phyloP scores from a whole-genome alignment of 2,113 vertebrate species.

The Amphiprion ocellaris region DNA sequence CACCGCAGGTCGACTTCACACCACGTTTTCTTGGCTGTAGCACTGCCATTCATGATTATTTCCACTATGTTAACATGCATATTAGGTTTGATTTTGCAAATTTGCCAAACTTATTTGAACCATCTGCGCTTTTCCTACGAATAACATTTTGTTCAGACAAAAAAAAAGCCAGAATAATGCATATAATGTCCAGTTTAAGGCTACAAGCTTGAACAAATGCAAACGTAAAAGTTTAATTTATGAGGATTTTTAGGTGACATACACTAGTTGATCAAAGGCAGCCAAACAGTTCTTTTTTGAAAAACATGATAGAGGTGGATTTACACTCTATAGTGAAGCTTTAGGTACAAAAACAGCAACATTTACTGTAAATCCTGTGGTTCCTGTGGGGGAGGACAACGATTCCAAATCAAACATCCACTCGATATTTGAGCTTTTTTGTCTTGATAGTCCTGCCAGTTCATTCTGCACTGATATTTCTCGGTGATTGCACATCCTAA shows the following conservation, averaged over 20 bases:
- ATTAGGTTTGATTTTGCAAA: not conserved
- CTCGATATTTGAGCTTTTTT: constrained; percentile 39
- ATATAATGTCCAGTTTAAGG: not conserved
- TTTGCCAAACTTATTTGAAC: not conserved
- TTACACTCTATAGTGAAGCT: not conserved
- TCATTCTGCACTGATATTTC: constrained; percentile 54
- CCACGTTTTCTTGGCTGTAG: constrained; percentile 1
- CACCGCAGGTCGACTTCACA: constrained; percentile 26
- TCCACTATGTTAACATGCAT: not conserved
- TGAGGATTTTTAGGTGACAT: not conserved
- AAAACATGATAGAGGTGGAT: not conserved
- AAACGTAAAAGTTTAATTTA: not conserved
- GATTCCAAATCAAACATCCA: constrained; percentile 45
- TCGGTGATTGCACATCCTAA: constrained; percentile 49
- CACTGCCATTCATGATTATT: not conserved
- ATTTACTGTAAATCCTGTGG: constrained; percentile 7
- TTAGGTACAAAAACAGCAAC: not conserved
- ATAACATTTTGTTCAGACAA: too few relatives aligned
- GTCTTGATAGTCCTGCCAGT: constrained; percentile 47
- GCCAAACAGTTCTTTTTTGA: not conserved
- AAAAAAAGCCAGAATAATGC: not conserved
- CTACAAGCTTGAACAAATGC: not conserved
- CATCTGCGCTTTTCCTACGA: not conserved
- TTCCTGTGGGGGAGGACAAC: not conserved
- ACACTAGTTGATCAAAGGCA: not conserved